Base-by-base conservation (phyloP, 2,797 vertebrate genomes). In the Streptopelia turtur region DNA sequence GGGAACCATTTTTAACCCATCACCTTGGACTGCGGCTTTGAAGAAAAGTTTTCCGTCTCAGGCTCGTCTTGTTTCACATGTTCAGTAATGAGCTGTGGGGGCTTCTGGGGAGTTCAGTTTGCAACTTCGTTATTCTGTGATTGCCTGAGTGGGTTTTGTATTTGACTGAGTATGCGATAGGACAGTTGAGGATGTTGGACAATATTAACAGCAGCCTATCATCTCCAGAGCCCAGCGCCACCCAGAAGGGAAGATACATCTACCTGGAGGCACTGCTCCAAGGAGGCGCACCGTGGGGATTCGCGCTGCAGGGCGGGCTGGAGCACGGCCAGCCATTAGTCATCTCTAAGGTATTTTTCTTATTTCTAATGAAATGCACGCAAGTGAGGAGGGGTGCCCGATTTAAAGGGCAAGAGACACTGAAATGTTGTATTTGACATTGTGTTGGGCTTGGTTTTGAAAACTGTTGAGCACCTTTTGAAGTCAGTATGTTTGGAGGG, bases 271-370 rank as follows among this genome's bases (percentile, higher is more conserved):
- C 97, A 25, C 97, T 97, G 95, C 98, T 99, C 30, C 98, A 98
- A 76, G 99, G 99, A 90, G 99, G 99, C 20, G 98, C 99, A 30
- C 99, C 99, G 55, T 99, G 99, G 99, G 99, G 99, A 86, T 99
- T 99, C 98, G 99, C 98, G 20, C 95, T 99, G 95, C 99, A 99
- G 98, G 99, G 99, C 45, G 99, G 99, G 84, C 97, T 99, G 96
- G 99, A 99, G 93, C 98, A 98, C 3, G 98, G 98, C 61, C 98
- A 99, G 91, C 98, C 98, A 53, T 97, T 99, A 95, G 98, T 99
- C 98, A 99, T 99, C 98, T 99, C 99, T n/a, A 99, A 99, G 99
- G 99, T 99, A 98, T 76, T 96, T 75, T 65, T 83, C 31, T 92
- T 69, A 3, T 47, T 89, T 79, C 60, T 61, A 64, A 9, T 64